Conservation (phyloP, 2,888 invertebrate species). For the Ctena decussata region DNA sequence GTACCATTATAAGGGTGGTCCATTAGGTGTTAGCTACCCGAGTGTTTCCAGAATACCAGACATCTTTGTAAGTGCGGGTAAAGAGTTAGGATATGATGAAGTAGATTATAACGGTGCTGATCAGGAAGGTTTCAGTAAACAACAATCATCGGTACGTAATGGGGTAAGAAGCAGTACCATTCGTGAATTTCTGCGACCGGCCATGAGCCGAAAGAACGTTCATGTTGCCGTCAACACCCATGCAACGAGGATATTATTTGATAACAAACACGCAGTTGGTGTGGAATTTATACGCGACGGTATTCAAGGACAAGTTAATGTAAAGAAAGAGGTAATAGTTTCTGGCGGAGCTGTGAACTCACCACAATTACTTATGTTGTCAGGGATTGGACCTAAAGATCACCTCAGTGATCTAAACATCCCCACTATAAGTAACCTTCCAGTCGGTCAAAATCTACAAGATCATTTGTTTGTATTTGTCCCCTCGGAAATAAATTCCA, state of each 20-base stretch:
- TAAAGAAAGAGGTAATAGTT: slow-evolving; percentile 79
- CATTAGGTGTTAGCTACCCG: slow-evolving; percentile 87
- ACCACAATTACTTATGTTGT: slow-evolving; percentile 85
- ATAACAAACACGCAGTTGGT: slow-evolving; percentile 70
- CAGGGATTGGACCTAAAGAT: slow-evolving; percentile 85
- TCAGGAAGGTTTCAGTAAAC: slow-evolving; percentile 44
- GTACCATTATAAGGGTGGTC: slow-evolving; percentile 51
- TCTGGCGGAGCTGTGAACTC: slow-evolving; percentile 86
- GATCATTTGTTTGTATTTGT: slow-evolving; percentile 72
- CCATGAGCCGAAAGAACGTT: slow-evolving; percentile 75
- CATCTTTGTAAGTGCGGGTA: slow-evolving; percentile 44
- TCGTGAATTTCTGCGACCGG: slow-evolving; percentile 80
- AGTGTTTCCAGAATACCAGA: background rate
- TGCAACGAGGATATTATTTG: slow-evolving; percentile 71
- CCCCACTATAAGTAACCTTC: slow-evolving; percentile 80
- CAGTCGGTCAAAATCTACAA: slow-evolving; percentile 82
- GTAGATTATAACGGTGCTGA: slow-evolving; percentile 53
- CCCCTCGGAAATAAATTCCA: slow-evolving; percentile 21
- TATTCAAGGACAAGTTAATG: slow-evolving; percentile 60
- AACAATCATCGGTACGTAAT: slow-evolving; percentile 43
- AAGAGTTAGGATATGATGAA: slow-evolving; percentile 50
- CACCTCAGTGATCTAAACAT: slow-evolving; percentile 83
- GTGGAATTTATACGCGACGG: slow-evolving; percentile 73
- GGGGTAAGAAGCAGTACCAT: slow-evolving; percentile 82
- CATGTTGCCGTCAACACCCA: slow-evolving; percentile 72